Percentiles rank a stretch among this genome's conserved stretches.
These are phyloP conservation scores for Brachionus angularis DNA, from an alignment of 1,140 invertebrate species.

Conservation along the genomic window DNA sequence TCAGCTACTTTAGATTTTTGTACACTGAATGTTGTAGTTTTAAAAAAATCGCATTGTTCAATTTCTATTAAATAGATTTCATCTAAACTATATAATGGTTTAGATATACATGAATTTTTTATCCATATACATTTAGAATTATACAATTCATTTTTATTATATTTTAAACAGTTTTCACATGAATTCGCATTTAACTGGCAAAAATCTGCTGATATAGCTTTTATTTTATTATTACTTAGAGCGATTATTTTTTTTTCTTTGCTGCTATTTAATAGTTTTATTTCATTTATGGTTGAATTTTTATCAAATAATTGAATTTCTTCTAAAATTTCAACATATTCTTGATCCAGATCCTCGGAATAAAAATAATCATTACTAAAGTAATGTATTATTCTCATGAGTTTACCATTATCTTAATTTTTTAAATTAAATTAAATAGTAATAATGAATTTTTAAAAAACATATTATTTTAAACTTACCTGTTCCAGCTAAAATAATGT, in stretches of 20 bases:
- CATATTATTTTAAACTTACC: neutral
- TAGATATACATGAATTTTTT: neutral
- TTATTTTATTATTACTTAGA: neutral
- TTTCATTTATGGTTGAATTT: neutral
- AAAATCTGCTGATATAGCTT: neutral
- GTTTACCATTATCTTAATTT: slow-evolving; percentile 6
- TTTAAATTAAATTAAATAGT: neutral
- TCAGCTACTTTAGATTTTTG: neutral
- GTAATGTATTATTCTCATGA: slow-evolving; percentile 27
- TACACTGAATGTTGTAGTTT: neutral
- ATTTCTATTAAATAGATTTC: neutral
- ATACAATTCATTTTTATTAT: neutral
- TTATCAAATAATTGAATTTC: slow-evolving; percentile 31
- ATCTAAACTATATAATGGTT: too few relatives aligned
- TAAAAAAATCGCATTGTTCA: neutral
- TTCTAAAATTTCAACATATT: slow-evolving; percentile 1
- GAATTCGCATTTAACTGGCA: neutral
- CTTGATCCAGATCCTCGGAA: neutral
- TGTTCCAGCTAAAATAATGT: slow-evolving; percentile 29
- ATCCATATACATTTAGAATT: neutral
- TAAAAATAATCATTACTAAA: slow-evolving; percentile 1
- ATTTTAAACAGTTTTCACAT: neutral
- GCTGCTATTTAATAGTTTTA: neutral
- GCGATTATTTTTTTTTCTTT: neutral
- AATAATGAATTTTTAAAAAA: neutral